phyloP scores from a whole-genome alignment of 2,888 invertebrate genomes.

The Ischnus inquisitorius region DNA sequence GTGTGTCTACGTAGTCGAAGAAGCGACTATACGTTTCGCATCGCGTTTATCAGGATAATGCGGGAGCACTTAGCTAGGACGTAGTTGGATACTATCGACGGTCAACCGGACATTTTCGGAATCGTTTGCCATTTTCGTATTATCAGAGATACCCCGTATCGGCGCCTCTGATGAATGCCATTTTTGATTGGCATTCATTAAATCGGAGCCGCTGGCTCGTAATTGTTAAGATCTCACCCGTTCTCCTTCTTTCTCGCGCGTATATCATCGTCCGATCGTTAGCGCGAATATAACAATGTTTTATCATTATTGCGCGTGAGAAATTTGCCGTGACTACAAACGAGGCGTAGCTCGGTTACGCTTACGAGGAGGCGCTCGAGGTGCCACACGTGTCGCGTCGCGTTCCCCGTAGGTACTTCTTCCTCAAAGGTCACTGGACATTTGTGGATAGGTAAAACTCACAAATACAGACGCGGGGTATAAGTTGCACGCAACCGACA shows the following conservation, averaged over 20 bases:
- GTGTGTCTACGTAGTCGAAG: neutral
- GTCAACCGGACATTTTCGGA: neutral
- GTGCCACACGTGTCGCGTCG: neutral
- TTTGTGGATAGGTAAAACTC: neutral
- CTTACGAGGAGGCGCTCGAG: slow-evolving; percentile 3
- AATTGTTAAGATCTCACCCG: neutral
- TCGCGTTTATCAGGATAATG: slow-evolving; percentile 11
- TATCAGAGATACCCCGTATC: too few species aligned
- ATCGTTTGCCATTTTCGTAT: too few species aligned
- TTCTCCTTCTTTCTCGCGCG: neutral
- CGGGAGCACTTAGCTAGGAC: neutral
- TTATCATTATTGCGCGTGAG: neutral
- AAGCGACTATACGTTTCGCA: neutral
- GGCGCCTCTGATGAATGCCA: too few species aligned
- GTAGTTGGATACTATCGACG: neutral
- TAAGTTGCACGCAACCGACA: slow-evolving; percentile 41
- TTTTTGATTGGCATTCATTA: too few species aligned
- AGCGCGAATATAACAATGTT: neutral
- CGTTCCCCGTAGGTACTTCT: neutral
- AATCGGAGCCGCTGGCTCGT: neutral
- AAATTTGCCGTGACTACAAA: neutral
- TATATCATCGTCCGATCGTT: neutral
- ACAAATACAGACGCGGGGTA: neutral
- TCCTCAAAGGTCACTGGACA: slow-evolving; percentile 4
- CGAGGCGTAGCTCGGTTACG: neutral